Percentiles rank a stretch among this genome's conserved stretches.
Conservation (phyloP, 2,797 vertebrate species). For the Halcyon chelicuti region DNA sequence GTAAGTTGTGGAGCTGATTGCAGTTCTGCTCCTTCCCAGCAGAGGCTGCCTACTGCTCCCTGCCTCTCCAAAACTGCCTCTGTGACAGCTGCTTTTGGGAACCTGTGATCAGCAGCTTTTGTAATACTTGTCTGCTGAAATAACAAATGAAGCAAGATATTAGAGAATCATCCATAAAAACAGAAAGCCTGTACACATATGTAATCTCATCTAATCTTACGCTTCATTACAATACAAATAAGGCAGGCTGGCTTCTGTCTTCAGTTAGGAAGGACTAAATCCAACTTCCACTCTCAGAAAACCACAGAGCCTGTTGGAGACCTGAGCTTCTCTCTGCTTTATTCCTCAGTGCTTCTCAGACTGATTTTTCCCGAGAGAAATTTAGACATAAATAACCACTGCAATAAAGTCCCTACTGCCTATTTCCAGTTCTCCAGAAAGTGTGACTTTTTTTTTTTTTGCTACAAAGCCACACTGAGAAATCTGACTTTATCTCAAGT, state of each 20-base stretch:
- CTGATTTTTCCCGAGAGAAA: constrained; percentile 17
- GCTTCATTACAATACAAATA: background rate
- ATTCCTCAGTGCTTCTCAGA: background rate
- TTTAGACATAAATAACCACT: background rate
- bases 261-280: background rate
- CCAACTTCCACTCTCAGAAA: background rate
- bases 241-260: background rate
- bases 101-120: background rate
- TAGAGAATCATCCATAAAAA: background rate
- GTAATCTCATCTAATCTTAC: background rate
- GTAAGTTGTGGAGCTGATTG: background rate
- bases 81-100: background rate
- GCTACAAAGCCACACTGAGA: background rate
- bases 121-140: background rate
- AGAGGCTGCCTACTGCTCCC: background rate
- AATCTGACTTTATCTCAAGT: background rate
- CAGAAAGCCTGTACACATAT: background rate
- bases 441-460: background rate
- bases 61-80: background rate
- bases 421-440: background rate
- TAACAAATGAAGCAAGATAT: background rate
- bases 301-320: background rate
- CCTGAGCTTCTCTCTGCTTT: background rate
- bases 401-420: constrained; percentile 3
- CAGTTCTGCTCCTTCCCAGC: background rate